These are phyloP conservation scores for Allobates femoralis DNA, from an alignment of 2,797 vertebrate genomes.

Conservation along the genomic window DNA sequence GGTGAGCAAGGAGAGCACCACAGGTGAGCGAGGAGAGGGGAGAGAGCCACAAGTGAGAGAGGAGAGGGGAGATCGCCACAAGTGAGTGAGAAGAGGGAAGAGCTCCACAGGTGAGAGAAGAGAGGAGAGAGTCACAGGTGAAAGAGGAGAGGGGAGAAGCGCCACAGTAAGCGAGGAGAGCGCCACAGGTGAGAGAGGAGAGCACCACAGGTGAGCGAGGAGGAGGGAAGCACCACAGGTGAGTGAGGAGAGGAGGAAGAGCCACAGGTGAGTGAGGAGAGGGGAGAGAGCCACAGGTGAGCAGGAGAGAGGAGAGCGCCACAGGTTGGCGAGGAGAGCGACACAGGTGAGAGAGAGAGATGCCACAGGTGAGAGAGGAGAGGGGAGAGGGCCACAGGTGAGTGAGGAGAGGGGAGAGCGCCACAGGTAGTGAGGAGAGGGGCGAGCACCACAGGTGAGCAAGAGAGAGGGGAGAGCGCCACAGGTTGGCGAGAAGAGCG, in stretches of 20 bases:
- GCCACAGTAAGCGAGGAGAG: too few relatives aligned
- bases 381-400: neutral
- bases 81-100: neutral
- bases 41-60: neutral
- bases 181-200: neutral
- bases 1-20: too few relatives aligned
- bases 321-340: too few relatives aligned
- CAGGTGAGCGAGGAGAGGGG: neutral
- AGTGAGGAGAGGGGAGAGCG: neutral
- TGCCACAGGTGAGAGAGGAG: too few relatives aligned
- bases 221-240: neutral
- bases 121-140: too few relatives aligned
- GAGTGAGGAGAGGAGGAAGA: neutral
- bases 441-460: neutral
- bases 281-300: neutral
- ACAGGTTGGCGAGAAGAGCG: conserved; percentile 82
- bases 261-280: neutral
- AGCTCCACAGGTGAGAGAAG: too few relatives aligned
- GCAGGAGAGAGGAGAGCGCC: neutral
- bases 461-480: neutral
- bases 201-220: neutral
- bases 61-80: neutral
- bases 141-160: neutral
- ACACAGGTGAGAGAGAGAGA: too few relatives aligned
- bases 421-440: too few relatives aligned